Evolutionary conservation across 2,888 invertebrate species (phyloP), one percentile per base, ranked within the genome.

Genomic region (Caenorhabditis auriculariae): DNA sequence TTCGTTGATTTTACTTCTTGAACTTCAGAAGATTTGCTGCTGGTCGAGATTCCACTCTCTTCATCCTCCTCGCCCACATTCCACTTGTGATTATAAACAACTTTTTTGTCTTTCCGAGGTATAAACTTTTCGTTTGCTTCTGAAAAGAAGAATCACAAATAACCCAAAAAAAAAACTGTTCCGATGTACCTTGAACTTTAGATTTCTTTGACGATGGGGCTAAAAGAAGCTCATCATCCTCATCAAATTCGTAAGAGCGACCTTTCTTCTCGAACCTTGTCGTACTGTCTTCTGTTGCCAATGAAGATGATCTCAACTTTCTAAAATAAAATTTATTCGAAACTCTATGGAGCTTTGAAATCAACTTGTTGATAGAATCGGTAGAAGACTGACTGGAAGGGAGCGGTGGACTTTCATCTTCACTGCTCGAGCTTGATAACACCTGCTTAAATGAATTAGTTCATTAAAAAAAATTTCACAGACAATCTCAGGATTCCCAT

Each of bases 21-120:
- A 41, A n/a, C 17, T 41, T 41, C 24, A 12, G 29, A n/a, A n/a
- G n/a, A n/a, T n/a, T n/a, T n/a, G n/a, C n/a, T n/a, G n/a, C n/a
- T n/a, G n/a, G n/a, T n/a, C n/a, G n/a, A n/a, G n/a, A n/a, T n/a
- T n/a, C n/a, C n/a, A n/a, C n/a, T n/a, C 27, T 69, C 74, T 2
- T 69, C 69, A 9, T 66, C 64, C 7, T 68, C 66, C 1, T 53
- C 60, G 26, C 61, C 61, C 4, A 35, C 60, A 1, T 42, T 64
- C 74, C 71, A 72, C 35, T 59, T 68, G 56, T 74, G 71, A 4
- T 55, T 52, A 41, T 74, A 74, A 15, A 66, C 61, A 15, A 61
- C 66, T 17, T 66, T 63, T 19, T 46, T 62, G 17, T 64, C 58
- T 41, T 60, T 54, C 26, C 51, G 54, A 3, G 66, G 61, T 21